Evolutionary conservation across 2,113 vertebrate species (phyloP), one percentile per base, ranked within the genome.

Genomic region (Lynx canadensis): DNA sequence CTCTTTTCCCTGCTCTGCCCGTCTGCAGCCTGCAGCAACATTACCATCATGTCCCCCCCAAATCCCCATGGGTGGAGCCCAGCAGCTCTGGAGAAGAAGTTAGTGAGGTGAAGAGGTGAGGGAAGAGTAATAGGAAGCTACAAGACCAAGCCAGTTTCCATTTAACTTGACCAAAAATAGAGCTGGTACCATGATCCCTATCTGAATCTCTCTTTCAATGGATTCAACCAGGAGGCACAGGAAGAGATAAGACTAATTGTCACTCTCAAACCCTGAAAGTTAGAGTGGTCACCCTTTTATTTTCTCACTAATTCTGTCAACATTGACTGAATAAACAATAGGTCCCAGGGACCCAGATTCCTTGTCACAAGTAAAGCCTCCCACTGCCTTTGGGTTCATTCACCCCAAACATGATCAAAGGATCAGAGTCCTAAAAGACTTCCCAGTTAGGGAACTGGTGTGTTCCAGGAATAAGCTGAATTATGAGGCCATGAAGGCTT

Each of bases 201-300:
- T 52, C 33, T 93, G 76, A 94, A 87, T 52, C 66, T 38, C 66
- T 38, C 92, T 87, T 93, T 55, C 36, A 36, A 10, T 13, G 12
- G 74, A 80, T n/a, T 88, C 33, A 71, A 15, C 4, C 18, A 55
- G 36, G 74, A 97, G 45, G 38, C 41, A 89, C 31, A 9, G 57
- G 55, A 88, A 96, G 65, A 97, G 55, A 89, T 13, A 66, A 97
- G 83, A 80, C 83, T 92, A 89, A 94, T 84, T 63, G 78, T 81
- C 83, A 65, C 41, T 91, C 74, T 80, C 63, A 33, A 57, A 84
- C 63, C 78, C 82, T 83, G 33, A 82, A 68, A 74, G 63, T 93
- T 63, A 76, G 19, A 71, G 82, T 74, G 89, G 50, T 55, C 74
- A 78, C 38, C 73, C 73, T 79, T 96, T 68, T 25, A 90, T 80